A percentile compares a stretch with the other conserved stretches of the same genome.
Evolutionary conservation across 2,888 invertebrate species (phyloP).

Genomic region (Orthosia gracilis): DNA sequence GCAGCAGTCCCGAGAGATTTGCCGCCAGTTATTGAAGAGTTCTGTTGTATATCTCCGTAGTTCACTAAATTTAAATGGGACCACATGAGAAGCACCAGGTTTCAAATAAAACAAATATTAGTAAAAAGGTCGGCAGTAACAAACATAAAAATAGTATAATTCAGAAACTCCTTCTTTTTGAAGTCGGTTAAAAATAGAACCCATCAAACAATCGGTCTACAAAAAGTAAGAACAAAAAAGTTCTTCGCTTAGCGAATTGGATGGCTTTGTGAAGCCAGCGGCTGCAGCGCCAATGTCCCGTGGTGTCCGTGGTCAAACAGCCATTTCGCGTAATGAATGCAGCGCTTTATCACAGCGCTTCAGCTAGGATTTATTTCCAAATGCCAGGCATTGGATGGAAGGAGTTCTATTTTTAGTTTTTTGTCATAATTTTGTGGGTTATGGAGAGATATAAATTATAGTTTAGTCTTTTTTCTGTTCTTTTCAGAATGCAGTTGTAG

Average conservation of each 20-base stretch:
- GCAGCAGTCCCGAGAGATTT: too few relatives aligned
- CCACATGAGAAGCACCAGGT: too few relatives aligned
- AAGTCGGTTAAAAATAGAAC: conserved; percentile 5
- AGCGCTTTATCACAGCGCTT: conserved; percentile 70
- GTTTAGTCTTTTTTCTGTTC: not conserved
- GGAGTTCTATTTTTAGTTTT: conserved; percentile 13
- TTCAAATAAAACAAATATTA: too few relatives aligned
- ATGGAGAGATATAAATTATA: not conserved
- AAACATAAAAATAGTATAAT: too few relatives aligned
- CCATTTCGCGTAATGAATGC: conserved; percentile 64
- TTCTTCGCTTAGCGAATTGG: conserved; percentile 24
- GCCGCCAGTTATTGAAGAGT: too few relatives aligned
- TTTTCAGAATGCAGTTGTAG: not conserved
- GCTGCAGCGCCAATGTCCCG: conserved; percentile 17
- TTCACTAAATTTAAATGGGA: too few relatives aligned
- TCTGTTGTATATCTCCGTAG: too few relatives aligned
- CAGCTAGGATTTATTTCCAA: conserved; percentile 71
- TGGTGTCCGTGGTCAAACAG: conserved; percentile 49
- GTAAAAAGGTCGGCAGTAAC: too few relatives aligned
- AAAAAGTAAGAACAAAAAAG: conserved; percentile 34
- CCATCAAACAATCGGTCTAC: not conserved
- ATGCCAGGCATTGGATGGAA: conserved; percentile 32
- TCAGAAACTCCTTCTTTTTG: too few relatives aligned
- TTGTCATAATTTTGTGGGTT: conserved; percentile 20
- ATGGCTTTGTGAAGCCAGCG: conserved; percentile 41